A percentile compares a stretch with the other conserved stretches of the same genome.
These are phyloP conservation scores for Crotophaga sulcirostris DNA, from an alignment of 2,113 vertebrate species.

Conservation along the genomic window DNA sequence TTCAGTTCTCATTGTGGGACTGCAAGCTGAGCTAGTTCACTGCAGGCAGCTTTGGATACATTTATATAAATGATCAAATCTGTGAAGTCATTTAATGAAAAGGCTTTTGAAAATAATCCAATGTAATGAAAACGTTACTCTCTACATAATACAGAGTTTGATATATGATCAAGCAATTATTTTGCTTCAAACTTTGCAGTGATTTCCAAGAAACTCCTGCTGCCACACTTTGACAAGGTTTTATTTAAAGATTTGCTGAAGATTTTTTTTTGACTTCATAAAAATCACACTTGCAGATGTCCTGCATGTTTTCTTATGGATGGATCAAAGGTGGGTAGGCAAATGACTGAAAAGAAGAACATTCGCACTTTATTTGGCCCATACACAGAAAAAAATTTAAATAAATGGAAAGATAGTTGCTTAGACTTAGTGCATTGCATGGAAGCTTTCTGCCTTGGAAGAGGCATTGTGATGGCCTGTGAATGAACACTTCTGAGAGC, in stretches of 20 bases:
- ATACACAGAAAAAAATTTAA: neutral
- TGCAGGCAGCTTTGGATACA: neutral
- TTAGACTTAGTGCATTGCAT: neutral
- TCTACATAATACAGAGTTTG: neutral
- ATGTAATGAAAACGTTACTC: neutral
- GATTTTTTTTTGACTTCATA: neutral
- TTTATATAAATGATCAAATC: neutral
- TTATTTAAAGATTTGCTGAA: neutral
- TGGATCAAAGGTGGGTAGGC: neutral
- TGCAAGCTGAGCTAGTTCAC: neutral
- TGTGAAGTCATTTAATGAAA: neutral
- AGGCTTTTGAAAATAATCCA: conserved; percentile 1
- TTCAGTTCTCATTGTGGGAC: neutral
- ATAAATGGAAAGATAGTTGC: neutral
- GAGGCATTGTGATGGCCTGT: neutral
- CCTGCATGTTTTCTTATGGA: neutral
- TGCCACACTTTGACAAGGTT: neutral
- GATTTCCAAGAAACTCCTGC: neutral
- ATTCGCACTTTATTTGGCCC: neutral
- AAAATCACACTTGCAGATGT: neutral
- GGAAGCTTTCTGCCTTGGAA: neutral
- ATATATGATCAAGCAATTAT: neutral
- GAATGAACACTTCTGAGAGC: neutral
- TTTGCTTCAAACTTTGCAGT: neutral
- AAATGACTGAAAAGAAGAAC: neutral